These are phyloP conservation scores for Neodiprion fabricii DNA, from an alignment of 1,140 invertebrate species.

Conservation along the genomic window DNA sequence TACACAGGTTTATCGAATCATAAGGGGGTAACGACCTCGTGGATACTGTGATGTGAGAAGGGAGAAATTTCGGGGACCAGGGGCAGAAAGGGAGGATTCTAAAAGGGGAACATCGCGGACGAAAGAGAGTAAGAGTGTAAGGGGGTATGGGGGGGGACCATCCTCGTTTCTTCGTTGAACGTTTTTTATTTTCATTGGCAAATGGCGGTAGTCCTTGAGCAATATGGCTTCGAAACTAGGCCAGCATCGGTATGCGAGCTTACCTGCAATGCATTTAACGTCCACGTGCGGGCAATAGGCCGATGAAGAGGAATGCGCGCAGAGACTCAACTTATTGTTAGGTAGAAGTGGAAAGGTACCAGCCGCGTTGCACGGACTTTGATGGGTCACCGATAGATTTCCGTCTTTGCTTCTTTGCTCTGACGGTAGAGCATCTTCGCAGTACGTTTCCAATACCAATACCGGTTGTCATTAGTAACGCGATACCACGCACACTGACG, in stretches of 20 bases:
- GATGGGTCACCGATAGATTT: slow-evolving; percentile 5
- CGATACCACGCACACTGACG: slow-evolving; percentile 23
- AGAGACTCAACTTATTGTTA: background rate
- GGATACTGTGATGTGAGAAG: background rate
- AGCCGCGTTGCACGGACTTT: too few relatives aligned
- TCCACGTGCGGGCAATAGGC: slow-evolving; percentile 35
- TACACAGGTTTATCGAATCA: slow-evolving; percentile 49
- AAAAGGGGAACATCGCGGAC: slow-evolving; percentile 8
- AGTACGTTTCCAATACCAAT: slow-evolving; percentile 12
- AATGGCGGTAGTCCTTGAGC: slow-evolving; percentile 44
- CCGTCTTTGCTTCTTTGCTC: slow-evolving; percentile 29
- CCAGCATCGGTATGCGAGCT: slow-evolving; percentile 43
- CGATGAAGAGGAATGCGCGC: background rate
- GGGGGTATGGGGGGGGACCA: background rate
- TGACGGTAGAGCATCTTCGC: background rate
- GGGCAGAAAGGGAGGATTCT: slow-evolving; percentile 41
- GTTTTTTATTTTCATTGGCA: slow-evolving; percentile 43
- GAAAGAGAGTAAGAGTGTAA: background rate
- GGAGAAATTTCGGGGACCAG: slow-evolving; percentile 5
- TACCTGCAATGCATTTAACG: slow-evolving; percentile 21
- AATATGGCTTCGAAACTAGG: slow-evolving; percentile 44
- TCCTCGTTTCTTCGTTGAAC: slow-evolving; percentile 45
- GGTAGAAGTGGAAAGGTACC: background rate
- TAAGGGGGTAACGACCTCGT: slow-evolving; percentile 56
- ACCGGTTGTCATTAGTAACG: slow-evolving; percentile 11